These are phyloP conservation scores for Okamejei kenojei DNA, from an alignment of 2,797 vertebrate species.

Conservation along the genomic window DNA sequence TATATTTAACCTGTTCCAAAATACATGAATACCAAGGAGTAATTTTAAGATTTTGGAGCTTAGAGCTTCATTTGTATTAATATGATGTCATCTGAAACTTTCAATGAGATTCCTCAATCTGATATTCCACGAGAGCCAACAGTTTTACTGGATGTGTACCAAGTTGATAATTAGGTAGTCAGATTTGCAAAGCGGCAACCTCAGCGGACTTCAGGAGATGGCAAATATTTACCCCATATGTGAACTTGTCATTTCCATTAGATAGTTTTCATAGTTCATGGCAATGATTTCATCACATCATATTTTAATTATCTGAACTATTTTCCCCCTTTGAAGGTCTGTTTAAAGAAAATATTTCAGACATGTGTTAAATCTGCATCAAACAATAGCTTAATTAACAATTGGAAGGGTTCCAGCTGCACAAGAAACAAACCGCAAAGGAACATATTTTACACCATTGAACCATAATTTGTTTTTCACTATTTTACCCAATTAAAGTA, in stretches of 20 bases:
- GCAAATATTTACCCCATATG: conserved; percentile 5
- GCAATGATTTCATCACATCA: conserved; percentile 26
- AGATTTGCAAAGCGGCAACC: not conserved
- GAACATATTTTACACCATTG: not conserved
- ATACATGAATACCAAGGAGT: not conserved
- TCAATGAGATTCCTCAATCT: not conserved
- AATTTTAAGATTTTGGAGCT: not conserved
- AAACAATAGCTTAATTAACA: conserved; percentile 21
- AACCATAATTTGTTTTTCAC: not conserved
- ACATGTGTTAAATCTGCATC: conserved; percentile 14
- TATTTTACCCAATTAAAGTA: not conserved
- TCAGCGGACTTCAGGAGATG: not conserved
- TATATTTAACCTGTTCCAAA: not conserved
- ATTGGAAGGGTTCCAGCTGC: not conserved
- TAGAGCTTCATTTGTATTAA: not conserved
- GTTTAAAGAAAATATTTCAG: conserved; percentile 28
- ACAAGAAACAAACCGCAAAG: not conserved
- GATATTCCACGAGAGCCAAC: not conserved
- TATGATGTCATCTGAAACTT: not conserved
- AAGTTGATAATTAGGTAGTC: not conserved
- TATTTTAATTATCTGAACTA: conserved; percentile 27
- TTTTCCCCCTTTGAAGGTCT: not conserved
- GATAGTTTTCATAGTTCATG: conserved; percentile 28
- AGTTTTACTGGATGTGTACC: not conserved
- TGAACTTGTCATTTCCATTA: not conserved